phyloP scores from a whole-genome alignment of 37 sponge, comb jelly and placozoan genomes.

The Bolinopsis microptera region DNA sequence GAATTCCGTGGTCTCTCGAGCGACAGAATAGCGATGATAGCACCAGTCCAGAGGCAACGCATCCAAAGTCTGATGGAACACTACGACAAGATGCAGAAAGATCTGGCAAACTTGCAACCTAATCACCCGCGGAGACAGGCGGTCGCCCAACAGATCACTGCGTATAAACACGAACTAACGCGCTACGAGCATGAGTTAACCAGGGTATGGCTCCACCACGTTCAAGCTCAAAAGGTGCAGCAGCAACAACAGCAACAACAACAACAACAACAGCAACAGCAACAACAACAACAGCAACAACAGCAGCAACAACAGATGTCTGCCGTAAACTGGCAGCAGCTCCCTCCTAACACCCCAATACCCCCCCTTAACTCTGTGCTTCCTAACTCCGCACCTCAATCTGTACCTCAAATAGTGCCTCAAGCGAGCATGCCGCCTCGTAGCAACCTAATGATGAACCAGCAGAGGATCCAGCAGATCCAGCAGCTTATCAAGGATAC shows the following conservation, averaged over 20 bases:
- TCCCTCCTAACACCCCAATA: too few species aligned
- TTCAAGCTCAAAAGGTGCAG: background rate
- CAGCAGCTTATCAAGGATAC: slow-evolving; percentile 25
- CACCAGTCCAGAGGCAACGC: background rate
- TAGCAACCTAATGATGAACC: background rate
- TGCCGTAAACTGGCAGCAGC: background rate
- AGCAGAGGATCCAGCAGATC: background rate
- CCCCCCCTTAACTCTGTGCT: too few species aligned
- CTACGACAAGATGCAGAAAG: background rate
- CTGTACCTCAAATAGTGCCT: background rate
- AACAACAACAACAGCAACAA: background rate
- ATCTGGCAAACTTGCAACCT: background rate
- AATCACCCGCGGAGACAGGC: background rate
- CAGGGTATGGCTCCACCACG: too few species aligned
- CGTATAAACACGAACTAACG: background rate
- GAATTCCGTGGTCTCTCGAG: background rate
- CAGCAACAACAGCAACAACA: background rate
- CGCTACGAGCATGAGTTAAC: background rate
- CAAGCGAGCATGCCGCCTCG: background rate
- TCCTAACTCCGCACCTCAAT: too few species aligned
- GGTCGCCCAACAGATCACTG: background rate
- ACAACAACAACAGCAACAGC: background rate
- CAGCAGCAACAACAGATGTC: background rate
- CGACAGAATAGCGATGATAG: background rate
- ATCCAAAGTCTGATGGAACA: background rate